Evolutionary conservation across 1,140 invertebrate species (phyloP).

Genomic region (Meloidogyne hapla): DNA sequence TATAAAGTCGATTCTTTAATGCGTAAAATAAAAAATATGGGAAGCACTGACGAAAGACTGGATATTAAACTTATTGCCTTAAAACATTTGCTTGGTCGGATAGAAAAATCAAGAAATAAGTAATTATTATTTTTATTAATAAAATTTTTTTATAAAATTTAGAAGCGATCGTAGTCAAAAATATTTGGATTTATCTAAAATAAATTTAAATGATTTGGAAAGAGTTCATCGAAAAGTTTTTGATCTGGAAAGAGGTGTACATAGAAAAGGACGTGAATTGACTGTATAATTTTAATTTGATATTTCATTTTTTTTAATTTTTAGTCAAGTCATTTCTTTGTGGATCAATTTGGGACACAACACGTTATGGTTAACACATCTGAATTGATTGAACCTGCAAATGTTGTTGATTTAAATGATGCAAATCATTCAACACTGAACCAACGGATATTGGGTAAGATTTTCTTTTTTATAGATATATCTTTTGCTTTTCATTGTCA

Average conservation of each 20-base stretch:
- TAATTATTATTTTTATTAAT: slow-evolving; percentile 23
- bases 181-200: slow-evolving; percentile 5
- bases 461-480: background rate
- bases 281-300: background rate
- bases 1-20: slow-evolving; percentile 28
- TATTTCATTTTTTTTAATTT: background rate
- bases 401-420: slow-evolving; percentile 28
- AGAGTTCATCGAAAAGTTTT: slow-evolving; percentile 31
- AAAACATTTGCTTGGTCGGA: slow-evolving; percentile 34
- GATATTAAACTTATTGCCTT: slow-evolving; percentile 51
- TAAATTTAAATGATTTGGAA: slow-evolving; percentile 20
- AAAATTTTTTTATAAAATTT: background rate
- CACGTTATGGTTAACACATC: slow-evolving; percentile 13
- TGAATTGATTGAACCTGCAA: slow-evolving; percentile 30
- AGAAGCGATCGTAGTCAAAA: background rate
- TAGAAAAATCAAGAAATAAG: slow-evolving; percentile 24
- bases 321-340: slow-evolving; percentile 24
- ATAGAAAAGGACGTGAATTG: slow-evolving; percentile 13
- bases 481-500: background rate
- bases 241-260: slow-evolving; percentile 40
- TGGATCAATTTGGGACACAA: slow-evolving; percentile 23
- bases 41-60: slow-evolving; percentile 30
- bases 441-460: background rate
- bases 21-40: slow-evolving; percentile 39
- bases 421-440: background rate